phyloP scores from a whole-genome alignment of 2,888 invertebrate genomes.

The Julus scandinavius region DNA sequence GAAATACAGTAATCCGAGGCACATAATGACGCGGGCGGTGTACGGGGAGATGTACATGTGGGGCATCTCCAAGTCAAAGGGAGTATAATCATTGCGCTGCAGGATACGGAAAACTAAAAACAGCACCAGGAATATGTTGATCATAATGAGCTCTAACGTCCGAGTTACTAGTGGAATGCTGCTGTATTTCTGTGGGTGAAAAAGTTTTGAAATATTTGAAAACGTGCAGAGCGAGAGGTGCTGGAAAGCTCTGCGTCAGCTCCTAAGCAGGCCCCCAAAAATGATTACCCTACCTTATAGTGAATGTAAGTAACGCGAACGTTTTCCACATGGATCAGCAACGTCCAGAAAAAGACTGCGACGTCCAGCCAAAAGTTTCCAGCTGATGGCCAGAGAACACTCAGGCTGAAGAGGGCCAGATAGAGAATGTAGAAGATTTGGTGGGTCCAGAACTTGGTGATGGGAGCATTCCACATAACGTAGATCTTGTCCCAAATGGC shows the following conservation, averaged over 20 bases:
- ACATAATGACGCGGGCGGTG: constrained; percentile 64
- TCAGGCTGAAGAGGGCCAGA: constrained; percentile 61
- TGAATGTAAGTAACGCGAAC: constrained; percentile 60
- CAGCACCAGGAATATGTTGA: constrained; percentile 62
- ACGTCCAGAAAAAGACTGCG: constrained; percentile 62
- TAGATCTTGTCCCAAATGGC: constrained; percentile 62
- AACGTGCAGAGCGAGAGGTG: not conserved
- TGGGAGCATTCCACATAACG: constrained; percentile 66
- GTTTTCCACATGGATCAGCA: constrained; percentile 58
- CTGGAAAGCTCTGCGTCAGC: not conserved
- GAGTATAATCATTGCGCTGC: constrained; percentile 57
- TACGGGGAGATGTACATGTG: constrained; percentile 60
- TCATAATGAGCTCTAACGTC: constrained; percentile 61
- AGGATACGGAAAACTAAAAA: constrained; percentile 63
- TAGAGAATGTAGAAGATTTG: constrained; percentile 62
- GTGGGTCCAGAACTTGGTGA: constrained; percentile 66
- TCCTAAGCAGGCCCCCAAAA: no score
- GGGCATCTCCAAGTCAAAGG: constrained; percentile 52
- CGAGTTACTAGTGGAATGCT: constrained; percentile 61
- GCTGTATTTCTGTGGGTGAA: constrained; percentile 60
- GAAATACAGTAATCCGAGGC: constrained; percentile 67
- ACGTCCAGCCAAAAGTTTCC: constrained; percentile 64
- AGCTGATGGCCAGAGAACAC: constrained; percentile 65
- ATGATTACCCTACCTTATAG: constrained; percentile 56
- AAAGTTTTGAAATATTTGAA: not conserved